Conservation (phyloP, 2,888 invertebrate genomes). For the Scaptomyza tumidula region DNA sequence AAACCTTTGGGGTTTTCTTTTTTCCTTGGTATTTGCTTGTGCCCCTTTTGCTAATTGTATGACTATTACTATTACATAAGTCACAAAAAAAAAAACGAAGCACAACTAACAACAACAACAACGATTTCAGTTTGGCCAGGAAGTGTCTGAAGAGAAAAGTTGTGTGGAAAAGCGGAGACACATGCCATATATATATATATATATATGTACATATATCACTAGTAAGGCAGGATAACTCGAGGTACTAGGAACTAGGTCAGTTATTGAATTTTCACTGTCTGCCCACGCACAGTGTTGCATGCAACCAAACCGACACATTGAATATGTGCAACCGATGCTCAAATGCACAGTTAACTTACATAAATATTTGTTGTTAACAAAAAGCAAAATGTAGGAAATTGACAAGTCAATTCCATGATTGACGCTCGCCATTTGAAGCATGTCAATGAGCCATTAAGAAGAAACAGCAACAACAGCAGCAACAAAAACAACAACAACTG, state of each 20-base stretch:
- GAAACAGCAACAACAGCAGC: constrained; percentile 17
- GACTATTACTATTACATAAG: constrained; percentile 71
- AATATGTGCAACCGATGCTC: constrained; percentile 10
- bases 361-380: constrained; percentile 6
- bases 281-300: constrained; percentile 39
- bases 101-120: constrained; percentile 9
- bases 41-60: constrained; percentile 61
- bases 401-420: constrained; percentile 32
- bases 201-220: background rate
- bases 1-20: constrained; percentile 14
- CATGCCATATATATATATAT: constrained; percentile 16
- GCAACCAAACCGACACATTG: constrained; percentile 17
- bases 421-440: constrained; percentile 29
- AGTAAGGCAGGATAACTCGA: constrained; percentile 10
- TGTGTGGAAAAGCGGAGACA: constrained; percentile 26
- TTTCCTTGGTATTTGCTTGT: constrained; percentile 7
- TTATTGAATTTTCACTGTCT: constrained; percentile 78
- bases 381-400: background rate
- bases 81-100: constrained; percentile 2
- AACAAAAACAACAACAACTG: constrained; percentile 4
- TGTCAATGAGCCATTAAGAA: constrained; percentile 40
- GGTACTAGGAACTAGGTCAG: constrained; percentile 78
- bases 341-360: constrained; percentile 1
- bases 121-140: constrained; percentile 42
- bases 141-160: constrained; percentile 40